Conservation (phyloP, 35 echinoderm and acorn worm species). For the Hemicentrotus pulcherrimus region DNA sequence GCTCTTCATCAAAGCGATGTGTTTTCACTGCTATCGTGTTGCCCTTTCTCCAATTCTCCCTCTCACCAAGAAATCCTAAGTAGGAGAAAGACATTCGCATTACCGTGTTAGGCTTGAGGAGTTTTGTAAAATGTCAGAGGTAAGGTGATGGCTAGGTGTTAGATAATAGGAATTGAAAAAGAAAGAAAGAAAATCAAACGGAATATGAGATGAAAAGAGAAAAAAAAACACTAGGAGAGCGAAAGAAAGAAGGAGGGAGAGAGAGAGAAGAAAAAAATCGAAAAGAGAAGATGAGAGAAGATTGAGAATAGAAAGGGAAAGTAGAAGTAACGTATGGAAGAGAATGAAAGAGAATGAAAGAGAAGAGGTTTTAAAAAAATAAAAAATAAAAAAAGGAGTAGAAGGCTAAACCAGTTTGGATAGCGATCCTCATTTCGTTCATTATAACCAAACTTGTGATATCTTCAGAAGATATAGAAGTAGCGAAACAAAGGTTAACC, state of each 20-base stretch:
- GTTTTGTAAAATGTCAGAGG: too few relatives aligned
- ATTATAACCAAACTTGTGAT: too few relatives aligned
- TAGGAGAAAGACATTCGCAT: background rate
- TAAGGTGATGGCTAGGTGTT: too few relatives aligned
- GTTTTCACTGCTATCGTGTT: conserved; percentile 87
- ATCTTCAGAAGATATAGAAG: too few relatives aligned
- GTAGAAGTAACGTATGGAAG: background rate
- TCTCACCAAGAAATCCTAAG: conserved; percentile 85
- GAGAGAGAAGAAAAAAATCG: background rate
- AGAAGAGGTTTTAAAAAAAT: background rate
- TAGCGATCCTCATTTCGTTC: too few relatives aligned
- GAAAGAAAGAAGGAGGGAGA: background rate
- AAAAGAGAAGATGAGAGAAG: background rate
- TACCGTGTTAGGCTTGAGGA: too few relatives aligned
- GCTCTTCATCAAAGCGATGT: conserved; percentile 83
- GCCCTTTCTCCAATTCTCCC: conserved; percentile 83
- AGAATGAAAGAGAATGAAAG: background rate
- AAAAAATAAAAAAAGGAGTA: too few relatives aligned
- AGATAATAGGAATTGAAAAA: too few relatives aligned
- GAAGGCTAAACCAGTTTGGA: too few relatives aligned
- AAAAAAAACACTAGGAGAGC: background rate
- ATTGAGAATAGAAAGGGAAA: background rate
- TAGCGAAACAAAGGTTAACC: too few relatives aligned
- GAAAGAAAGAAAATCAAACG: too few relatives aligned
- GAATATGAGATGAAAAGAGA: too few relatives aligned